phyloP scores from a whole-genome alignment of 23 tunicate genomes.

The Corella eumyota region DNA sequence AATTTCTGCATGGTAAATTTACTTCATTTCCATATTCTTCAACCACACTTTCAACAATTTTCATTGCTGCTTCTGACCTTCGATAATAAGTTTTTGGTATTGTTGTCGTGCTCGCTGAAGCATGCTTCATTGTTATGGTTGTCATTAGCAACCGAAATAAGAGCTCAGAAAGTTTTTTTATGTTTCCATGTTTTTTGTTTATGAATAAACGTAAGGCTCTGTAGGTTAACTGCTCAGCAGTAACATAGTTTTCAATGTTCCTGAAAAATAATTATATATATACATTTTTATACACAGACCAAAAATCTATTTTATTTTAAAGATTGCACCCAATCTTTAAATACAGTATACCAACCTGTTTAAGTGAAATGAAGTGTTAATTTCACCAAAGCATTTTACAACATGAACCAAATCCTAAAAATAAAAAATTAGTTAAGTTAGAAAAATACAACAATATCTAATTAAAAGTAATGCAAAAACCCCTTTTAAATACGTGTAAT shows the following conservation, averaged over 20 bases:
- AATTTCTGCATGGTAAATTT: constrained; percentile 2
- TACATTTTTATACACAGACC: too few species aligned
- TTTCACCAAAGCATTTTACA: background rate
- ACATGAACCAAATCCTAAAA: constrained; percentile 4
- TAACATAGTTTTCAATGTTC: background rate
- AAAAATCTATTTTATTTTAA: too few species aligned
- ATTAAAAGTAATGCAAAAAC: background rate
- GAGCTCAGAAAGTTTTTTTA: constrained; percentile 17
- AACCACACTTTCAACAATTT: constrained; percentile 20
- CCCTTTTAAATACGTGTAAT: background rate
- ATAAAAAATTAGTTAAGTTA: background rate
- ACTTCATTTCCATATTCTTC: constrained; percentile 30
- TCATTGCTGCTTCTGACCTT: constrained; percentile 20
- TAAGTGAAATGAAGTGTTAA: background rate
- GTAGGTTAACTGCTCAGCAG: constrained; percentile 16
- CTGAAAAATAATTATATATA: background rate
- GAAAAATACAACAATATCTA: background rate
- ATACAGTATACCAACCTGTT: background rate
- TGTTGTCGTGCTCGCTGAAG: constrained; percentile 8
- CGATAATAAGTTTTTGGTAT: constrained; percentile 20
- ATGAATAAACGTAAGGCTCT: constrained; percentile 13
- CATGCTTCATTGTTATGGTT: constrained; percentile 49
- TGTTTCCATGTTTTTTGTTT: background rate
- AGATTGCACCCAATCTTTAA: too few species aligned
- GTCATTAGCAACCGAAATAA: constrained; percentile 53